Evolutionary conservation across 2,888 invertebrate species (phyloP), one percentile per base, ranked within the genome.

Genomic region (Dolichomitus sp.): DNA sequence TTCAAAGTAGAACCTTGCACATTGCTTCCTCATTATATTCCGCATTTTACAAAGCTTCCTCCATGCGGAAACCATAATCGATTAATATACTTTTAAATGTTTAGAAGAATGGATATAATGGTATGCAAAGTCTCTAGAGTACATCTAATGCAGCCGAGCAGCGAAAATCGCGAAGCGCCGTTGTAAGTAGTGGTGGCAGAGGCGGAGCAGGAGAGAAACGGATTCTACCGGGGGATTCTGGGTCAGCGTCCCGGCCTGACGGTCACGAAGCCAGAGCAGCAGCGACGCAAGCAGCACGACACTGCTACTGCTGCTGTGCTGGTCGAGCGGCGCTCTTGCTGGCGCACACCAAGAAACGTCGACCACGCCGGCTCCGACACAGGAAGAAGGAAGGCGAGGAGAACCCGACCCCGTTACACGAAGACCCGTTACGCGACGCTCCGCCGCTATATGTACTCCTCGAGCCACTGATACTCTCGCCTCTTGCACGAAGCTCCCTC

Each of bases 241-340:
- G 93, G 93, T 92, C 93, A 92, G 88, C 92, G 92, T 91, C 89
- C 90, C 89, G 89, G 90, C 90, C 89, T 90, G 86, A 87, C 89
- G 89, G 90, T 91, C 90, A 90, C 88, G 88, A 89, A 91, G 88
- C 89, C 88, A 74, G 77, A 65, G 57, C 77, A 70, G 65, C 72
- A 68, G 63, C 74, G 42, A 37, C 69, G 57, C 83, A 57, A 80
- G 72, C 65, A 30, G 68, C 52, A 66, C 50, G 42, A 65, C 33
- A 33, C 37, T 33, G 40, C 54, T 27, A 19, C 52, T 14, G n/a
- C 30, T 40, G 42, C 14, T 52, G 68, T 65, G 42, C 17, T 19
- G 37, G 84, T 86, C 83, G 84, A 14, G 27, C 27, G 27, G 57
- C 81, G 83, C 83, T 73, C 75, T 79, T 82, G 83, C 83, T 48